Evolutionary conservation across 2,113 vertebrate species (phyloP), one percentile per base, ranked within the genome.

Genomic region (Echinops telfairi): DNA sequence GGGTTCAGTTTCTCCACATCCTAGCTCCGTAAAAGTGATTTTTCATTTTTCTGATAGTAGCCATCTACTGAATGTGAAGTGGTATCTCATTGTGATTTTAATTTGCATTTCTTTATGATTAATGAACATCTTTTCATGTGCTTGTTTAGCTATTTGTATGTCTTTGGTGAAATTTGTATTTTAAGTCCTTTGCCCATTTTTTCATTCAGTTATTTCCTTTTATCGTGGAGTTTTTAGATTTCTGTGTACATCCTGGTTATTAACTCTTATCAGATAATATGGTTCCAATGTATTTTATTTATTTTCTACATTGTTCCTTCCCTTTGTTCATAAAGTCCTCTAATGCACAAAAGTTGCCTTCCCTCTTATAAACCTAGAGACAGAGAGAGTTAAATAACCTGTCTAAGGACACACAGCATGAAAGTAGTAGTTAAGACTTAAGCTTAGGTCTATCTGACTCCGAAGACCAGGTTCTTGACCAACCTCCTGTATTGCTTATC

Each of bases 381-480:
- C 38, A 91, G 60, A 79, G 78, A 93, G 73, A 91, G 12, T 91
- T 84, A 38, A 90, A 36, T 92, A 88, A 78, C 60, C 91, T 79
- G 25, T 81, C 84, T 89, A 15, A 64, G 71, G 81, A 96, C 53
- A 83, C 77, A 93, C 29, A 93, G 83, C 53, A 71, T 82, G 62
- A 33, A 95, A 60, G 22, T 90, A 38, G 14, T 62, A 53, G 10
- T 6, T 53, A 92, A 40, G 17, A 78, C 58, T 58, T 92, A 53
- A 95, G 60, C 47, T 96, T 25, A 62, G 23, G 31, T 87, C 40
- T 77, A 1, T 36, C 47, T 29, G 31, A 40, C 57, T 83, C 0
- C 76, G 25, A 88, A 88, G 23, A 29, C 20, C 40, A 79, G 27
- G 29, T 84, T 73, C 81, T 94, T 80, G n/a, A 75, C n/a, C 77